Evolutionary conservation across 2,113 vertebrate genomes (phyloP), one percentile per base, ranked within the genome.

Genomic region (Aplodontia rufa): DNA sequence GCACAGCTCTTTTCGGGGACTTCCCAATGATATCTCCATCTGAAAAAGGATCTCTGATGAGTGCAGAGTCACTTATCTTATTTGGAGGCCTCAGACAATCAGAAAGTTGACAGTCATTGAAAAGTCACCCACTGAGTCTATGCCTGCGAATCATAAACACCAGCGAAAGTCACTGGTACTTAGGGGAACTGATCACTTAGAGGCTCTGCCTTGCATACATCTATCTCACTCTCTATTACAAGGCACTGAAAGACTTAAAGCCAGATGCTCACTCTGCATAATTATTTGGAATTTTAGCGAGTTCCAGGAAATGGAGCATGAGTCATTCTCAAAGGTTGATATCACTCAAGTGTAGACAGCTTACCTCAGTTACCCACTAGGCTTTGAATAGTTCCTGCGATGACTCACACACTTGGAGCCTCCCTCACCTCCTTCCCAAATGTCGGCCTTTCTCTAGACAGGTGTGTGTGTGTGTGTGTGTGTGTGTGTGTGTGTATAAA

Each of bases 321-420:
- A 97, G 69, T 96, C 96, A 94, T 93, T 71, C 80, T 62, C 84
- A 81, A 84, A 90, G 68, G 60, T 89, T 91, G 85, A n/a, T 60
- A 47, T 93, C 42, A 8, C 37, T 90, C 55, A 51, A 74, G 60
- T 91, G 92, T 42, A 93, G 93, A 97, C 74, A 80, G 82, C 55
- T 92, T 64, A 84, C 79, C 82, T 96, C 95, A 84, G 94, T 93
- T 79, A 95, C 80, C 47, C 60, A 76, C 71, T 40, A 60, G 75
- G 89, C 68, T 95, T 87, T 45, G 40, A 93, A 90, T 55, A 94
- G 81, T 62, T 92, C 49, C 76, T 71, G 62, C 45, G 47, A 62
- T 95, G 94, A 83, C 32, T 96, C 93, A 96, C 35, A 55, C 11
- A 37, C 45, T 90, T 60, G 58, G 83, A 62, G 60, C 62, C 37